Base-by-base conservation (phyloP, 2,888 invertebrate species). In the Drosophila ustulata region DNA sequence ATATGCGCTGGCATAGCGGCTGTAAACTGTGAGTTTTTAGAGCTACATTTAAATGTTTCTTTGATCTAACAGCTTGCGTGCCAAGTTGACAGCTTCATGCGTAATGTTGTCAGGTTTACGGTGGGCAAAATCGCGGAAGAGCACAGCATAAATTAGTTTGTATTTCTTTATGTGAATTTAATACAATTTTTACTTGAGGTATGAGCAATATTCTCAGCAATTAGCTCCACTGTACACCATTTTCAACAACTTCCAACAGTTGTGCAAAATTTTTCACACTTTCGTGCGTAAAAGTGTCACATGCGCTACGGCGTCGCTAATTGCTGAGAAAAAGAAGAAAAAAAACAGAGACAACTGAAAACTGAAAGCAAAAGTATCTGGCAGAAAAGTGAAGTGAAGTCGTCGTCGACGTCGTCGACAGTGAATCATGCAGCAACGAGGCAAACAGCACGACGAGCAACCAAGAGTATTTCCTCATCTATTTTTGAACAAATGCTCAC, bases 241-340 rank as follows among this genome's bases (percentile, higher is more conserved):
- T 67, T 71, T 77, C 53, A 71, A 69, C 76, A 67, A 56, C 49
- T 70, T 70, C 58, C 65, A 67, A 64, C 67, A 88, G 75, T 78
- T 80, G 86, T 59, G 66, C 68, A 59, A 73, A 66, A 83, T 78
- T 73, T 46, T 86, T 84, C 87, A 88, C 83, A 84, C 83, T 78
- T 88, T 84, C 81, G 70, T 84, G 87, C 87, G 78, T 87, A 78
- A 75, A 84, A 87, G 75, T 86, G 89, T 86, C 85, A 88, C 75
- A 82, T 72, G 78, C 57, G 88, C 66, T 61, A 71, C 80, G 62
- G 70, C 74, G 66, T 68, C 73, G 85, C 89, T 89, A 86, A 86
- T 86, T 86, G 85, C 88, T 69, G 65, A 72, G 80, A 67, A 73
- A 64, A 62, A 64, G 30, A 67, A 37, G n/a, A 4, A 30, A 7